Evolutionary conservation across 2,888 invertebrate genomes (phyloP).

Genomic region (Athalia cordata): DNA sequence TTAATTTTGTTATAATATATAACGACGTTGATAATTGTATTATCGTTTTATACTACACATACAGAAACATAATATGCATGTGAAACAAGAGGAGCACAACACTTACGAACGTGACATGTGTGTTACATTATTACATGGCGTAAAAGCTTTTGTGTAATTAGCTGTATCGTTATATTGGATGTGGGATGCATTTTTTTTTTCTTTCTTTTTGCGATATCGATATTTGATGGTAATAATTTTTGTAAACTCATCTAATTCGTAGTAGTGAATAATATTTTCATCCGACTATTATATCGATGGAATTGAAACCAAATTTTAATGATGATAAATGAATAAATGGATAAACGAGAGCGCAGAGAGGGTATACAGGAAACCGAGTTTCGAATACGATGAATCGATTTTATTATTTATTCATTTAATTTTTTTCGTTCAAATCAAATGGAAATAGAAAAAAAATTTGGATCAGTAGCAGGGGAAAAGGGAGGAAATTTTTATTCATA

Average conservation of each 20-base stretch:
- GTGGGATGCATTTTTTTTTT: conserved; percentile 18
- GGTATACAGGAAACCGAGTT: too few species aligned
- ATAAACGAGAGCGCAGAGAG: too few species aligned
- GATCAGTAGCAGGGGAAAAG: neutral
- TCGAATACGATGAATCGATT: neutral
- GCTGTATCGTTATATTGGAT: conserved; percentile 29
- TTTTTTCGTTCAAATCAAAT: neutral
- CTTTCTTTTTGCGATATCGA: neutral
- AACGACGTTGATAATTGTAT: conserved; percentile 6
- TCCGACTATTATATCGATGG: too few species aligned
- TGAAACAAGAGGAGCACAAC: conserved; percentile 13
- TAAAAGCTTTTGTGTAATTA: conserved; percentile 28
- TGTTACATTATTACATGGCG: conserved; percentile 40
- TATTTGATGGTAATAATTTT: neutral
- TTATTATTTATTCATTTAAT: neutral
- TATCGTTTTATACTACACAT: too few species aligned
- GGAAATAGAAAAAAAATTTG: conserved; percentile 10
- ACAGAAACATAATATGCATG: neutral
- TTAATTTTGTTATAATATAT: neutral
- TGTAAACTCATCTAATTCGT: neutral
- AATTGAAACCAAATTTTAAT: too few species aligned
- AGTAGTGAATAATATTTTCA: neutral
- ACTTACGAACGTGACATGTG: neutral
- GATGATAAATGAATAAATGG: too few species aligned
- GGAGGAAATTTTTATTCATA: neutral